These are phyloP conservation scores for Oreonectes daqikongensis DNA, from an alignment of 2,797 vertebrate genomes.

Conservation along the genomic window DNA sequence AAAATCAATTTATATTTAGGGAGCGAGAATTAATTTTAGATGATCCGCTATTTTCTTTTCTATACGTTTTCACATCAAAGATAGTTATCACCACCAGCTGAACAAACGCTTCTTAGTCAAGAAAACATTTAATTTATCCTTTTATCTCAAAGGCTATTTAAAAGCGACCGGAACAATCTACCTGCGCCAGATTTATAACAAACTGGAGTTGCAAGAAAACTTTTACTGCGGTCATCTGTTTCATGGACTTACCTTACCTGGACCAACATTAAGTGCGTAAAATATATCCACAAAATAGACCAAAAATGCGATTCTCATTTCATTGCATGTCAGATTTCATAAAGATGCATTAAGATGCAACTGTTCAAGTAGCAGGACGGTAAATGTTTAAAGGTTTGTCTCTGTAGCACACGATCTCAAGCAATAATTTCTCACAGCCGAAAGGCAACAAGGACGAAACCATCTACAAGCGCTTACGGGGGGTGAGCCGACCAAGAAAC, in stretches of 20 bases:
- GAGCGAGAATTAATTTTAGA: too few relatives aligned
- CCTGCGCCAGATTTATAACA: not conserved
- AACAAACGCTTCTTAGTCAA: not conserved
- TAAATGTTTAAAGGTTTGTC: not conserved
- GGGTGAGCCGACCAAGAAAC: not conserved
- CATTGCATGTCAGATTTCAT: not conserved
- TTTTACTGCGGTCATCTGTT: not conserved
- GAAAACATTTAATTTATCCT: not conserved
- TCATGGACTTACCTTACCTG: constrained; percentile 17
- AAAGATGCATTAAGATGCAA: not conserved
- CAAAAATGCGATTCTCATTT: not conserved
- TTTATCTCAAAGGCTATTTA: not conserved
- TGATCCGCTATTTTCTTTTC: too few relatives aligned
- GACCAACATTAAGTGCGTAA: not conserved
- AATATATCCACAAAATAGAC: constrained; percentile 1
- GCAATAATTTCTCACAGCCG: not conserved
- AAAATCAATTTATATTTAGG: not conserved
- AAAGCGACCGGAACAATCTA: not conserved
- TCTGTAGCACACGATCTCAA: not conserved
- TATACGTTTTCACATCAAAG: not conserved
- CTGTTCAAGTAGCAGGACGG: too few relatives aligned
- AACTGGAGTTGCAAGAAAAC: not conserved
- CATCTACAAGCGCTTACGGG: not conserved
- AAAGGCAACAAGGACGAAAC: constrained; percentile 28
- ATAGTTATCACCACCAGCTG: not conserved